Base-by-base conservation (phyloP, 2,888 invertebrate species). In the Epicampocera succincta region DNA sequence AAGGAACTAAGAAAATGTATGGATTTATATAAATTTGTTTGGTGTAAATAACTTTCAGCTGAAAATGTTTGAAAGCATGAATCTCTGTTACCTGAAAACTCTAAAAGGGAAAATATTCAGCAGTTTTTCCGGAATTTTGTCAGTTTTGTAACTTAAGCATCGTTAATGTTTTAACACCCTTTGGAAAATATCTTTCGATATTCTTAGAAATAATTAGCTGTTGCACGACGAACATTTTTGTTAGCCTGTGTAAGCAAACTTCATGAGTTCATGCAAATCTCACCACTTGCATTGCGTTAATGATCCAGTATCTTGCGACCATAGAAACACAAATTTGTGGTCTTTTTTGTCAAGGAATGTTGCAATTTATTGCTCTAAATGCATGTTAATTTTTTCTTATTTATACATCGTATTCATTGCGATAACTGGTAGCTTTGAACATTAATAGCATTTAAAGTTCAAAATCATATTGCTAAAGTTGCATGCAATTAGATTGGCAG, bases 371-470 rank as follows among this genome's bases (percentile, higher is more conserved):
- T 82, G 82, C 66, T 71, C 78, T 44, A 78, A 78, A 75, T 82
- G 61, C 82, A 82, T 82, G 66, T 82, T 74, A 71, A 77, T 66
- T 74, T 74, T 75, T 76, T 54, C 3, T 76, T 69, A 68, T 81
- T 74, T 77, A 63, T 73, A 33, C 65, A 65, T 76, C 63, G 50
- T 46, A 19, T 29, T 44, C 21, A 40, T 46, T 25, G n/a, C 44
- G 17, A 9, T 42, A 68, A 33, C 33, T 44, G 25, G 21, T 33
- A 40, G 63, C 29, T 77, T 48, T n/a, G 12, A 44, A 60, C 12
- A 54, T 21, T 56, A 48, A 65, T 56, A 68, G 19, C 19, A 3
- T 44, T 15, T 46, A 12, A 52, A 9, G 6, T 58, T 58, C 9
- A 44, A 42, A 42, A 61, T n/a, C 19, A 58, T 12, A 21, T 58